Evolutionary conservation across 2,797 vertebrate genomes (phyloP), one percentile per base, ranked within the genome.

Genomic region (Sebastes oblongus): DNA sequence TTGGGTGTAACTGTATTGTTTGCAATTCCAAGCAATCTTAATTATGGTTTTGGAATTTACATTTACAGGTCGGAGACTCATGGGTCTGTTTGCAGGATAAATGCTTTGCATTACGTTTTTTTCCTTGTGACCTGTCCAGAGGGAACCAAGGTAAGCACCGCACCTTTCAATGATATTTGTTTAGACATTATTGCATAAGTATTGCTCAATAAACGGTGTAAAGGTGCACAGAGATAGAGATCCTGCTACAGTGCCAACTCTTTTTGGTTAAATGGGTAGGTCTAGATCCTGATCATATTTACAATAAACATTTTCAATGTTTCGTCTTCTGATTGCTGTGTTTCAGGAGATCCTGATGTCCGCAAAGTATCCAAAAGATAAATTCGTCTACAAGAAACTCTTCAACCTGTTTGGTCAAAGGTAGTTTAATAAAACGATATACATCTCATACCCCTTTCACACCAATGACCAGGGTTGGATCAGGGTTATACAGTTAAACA

Each of bases 261-360:
- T 34, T 65, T 61, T 61, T 55, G 27, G 8, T 39, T 7, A 39
- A 56, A 16, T 14, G 4, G 32, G 3, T 3, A 18, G 8, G 8
- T 7, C 25, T 16, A 5, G 11, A 12, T 24, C 4, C 12, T 58
- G 5, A 22, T 24, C 10, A 61, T 22, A 4, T 22, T 55, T 52
- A 3, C 18, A 30, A 13, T 55, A 39, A 30, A 30, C 13, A 5
- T 34, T 61, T 16, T 59, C 3, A 16, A 8, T 69, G 6, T 58
- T 66, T 3, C 1, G 0, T 30, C 27, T 66, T 67, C 13, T n/a
- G 8, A 58, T 81, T 8, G 6, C 36, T 62, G 11, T 88, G 16
- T 81, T 86, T 76, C 88, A 98, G 98, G 96, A 97, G 84, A 90
- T 97, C 87, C 84, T 99, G 93, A 98, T 97, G 97, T 98, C 96